A percentile compares a stretch with the other conserved stretches of the same genome.
Conservation (phyloP, 2,888 invertebrate genomes). For the Cantharis lateralis region DNA sequence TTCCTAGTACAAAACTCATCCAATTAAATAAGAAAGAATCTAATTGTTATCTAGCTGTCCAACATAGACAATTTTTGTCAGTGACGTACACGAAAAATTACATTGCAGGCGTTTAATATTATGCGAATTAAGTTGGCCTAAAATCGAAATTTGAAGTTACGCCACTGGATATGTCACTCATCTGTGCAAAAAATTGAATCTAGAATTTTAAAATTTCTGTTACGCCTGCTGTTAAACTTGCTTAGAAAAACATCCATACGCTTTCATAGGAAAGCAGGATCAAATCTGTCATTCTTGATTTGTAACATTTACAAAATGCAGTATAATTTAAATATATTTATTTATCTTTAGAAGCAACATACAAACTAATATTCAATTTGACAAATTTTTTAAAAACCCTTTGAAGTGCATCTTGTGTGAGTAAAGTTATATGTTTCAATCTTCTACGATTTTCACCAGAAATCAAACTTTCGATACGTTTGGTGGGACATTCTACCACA, state of each 20-base stretch:
- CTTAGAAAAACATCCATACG: no score
- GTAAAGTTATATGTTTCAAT: constrained; percentile 69
- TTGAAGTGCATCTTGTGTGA: constrained; percentile 49
- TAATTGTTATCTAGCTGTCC: not conserved
- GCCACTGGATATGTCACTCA: no score
- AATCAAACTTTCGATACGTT: constrained; percentile 67
- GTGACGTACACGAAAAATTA: not conserved
- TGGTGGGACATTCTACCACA: constrained; percentile 65
- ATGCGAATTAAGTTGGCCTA: no score
- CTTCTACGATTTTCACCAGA: constrained; percentile 71
- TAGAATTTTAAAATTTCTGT: no score
- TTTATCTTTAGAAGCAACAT: not conserved
- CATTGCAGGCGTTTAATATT: not conserved
- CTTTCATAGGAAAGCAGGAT: no score
- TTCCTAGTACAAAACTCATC: not conserved
- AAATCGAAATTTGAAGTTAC: no score
- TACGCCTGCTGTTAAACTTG: no score
- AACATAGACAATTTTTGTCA: not conserved
- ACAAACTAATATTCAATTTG: not conserved
- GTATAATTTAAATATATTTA: not conserved
- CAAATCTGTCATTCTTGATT: no score
- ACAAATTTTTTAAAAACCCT: constrained; percentile 40
- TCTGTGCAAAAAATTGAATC: no score
- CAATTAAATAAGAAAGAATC: not conserved
- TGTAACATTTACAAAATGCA: not conserved